Evolutionary conservation across 2,888 invertebrate species (phyloP).

Genomic region (Drosophila histrio): DNA sequence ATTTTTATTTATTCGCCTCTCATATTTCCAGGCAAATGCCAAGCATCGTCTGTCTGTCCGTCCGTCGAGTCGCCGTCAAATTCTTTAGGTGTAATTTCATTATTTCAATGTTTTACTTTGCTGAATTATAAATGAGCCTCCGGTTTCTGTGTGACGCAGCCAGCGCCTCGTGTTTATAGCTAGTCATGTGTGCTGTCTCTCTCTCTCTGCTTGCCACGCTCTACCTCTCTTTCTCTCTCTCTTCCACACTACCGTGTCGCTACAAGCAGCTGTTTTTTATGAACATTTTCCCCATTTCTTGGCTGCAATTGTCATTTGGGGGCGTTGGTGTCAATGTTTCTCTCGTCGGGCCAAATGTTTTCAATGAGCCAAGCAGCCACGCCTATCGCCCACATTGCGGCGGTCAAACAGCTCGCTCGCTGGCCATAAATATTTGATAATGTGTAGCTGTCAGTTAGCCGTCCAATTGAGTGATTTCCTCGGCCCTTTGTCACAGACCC

Average conservation of each 20-base stretch:
- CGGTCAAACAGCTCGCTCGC: slow-evolving; percentile 44
- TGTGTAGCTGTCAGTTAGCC: slow-evolving; percentile 75
- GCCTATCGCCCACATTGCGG: slow-evolving; percentile 15
- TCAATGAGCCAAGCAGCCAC: slow-evolving; percentile 54
- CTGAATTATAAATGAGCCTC: slow-evolving; percentile 75
- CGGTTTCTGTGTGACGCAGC: slow-evolving; percentile 24
- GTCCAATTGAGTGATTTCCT: slow-evolving; percentile 75
- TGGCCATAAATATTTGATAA: slow-evolving; percentile 72
- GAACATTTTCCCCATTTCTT: slow-evolving; percentile 4
- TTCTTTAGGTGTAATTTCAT: slow-evolving; percentile 77
- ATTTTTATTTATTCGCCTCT: slow-evolving; percentile 67
- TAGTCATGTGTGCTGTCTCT: slow-evolving; percentile 57
- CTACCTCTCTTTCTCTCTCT: background rate
- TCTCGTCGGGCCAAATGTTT: slow-evolving; percentile 61
- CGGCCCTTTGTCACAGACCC: slow-evolving; percentile 9
- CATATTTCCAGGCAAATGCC: slow-evolving; percentile 13
- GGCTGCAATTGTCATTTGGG: slow-evolving; percentile 46
- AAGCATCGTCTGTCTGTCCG: slow-evolving; percentile 3
- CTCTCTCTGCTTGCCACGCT: background rate
- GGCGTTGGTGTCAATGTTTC: slow-evolving; percentile 73
- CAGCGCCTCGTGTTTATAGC: slow-evolving; percentile 52
- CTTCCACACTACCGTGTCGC: slow-evolving; percentile 8
- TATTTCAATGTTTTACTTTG: slow-evolving; percentile 77
- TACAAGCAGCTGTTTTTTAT: slow-evolving; percentile 60
- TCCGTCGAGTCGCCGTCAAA: slow-evolving; percentile 40